Evolutionary conservation across 2,797 vertebrate species (phyloP), one percentile per base, ranked within the genome.

Genomic region (Champsocephalus esox): DNA sequence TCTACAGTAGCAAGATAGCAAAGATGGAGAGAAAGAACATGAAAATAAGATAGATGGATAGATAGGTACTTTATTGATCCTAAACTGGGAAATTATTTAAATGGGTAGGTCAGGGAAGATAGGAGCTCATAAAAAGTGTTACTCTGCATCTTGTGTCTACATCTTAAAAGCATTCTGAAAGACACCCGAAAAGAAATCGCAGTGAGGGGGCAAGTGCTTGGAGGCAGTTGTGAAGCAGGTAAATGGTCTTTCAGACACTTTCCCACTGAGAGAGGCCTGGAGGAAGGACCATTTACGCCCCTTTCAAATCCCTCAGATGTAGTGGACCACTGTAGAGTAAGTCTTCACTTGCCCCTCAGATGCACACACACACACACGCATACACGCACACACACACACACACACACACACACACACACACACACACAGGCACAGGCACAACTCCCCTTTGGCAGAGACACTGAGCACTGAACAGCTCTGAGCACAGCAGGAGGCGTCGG

Each of bases 361-460:
- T 24, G 24, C 24, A 24, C 24, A 21, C 21, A 21, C 21, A 21
- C 21, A 21, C 58, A 62, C 50, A 51, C 65, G 61, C 56, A 71
- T 55, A 2, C 57, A 62, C 52, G 66, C 57, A 7, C 58, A n/a
- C 55, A 70, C 41, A 52, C 54, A 63, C 58, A 73, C 58, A 62
- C 38, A 79, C 71, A 38, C 66, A 56, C 71, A 34, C 34, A 34
- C 34, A 34, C 34, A 34, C 34, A 34, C 34, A 34, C 34, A 34
- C 34, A 34, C 34, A 34, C 5, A 34, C 34, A 1, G 1, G 19
- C 5, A 75, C 67, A 77, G 79, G 76, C 77, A 72, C 56, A 67
- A 82, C 81, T 87, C 82, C 89, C 82, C 85, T 86, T 81, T 91
- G 86, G 85, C 90, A 91, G 83, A 75, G 70, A 87, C 78, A 90